Evolutionary conservation across 2,888 invertebrate genomes (phyloP).

Genomic region (Tipula unca): DNA sequence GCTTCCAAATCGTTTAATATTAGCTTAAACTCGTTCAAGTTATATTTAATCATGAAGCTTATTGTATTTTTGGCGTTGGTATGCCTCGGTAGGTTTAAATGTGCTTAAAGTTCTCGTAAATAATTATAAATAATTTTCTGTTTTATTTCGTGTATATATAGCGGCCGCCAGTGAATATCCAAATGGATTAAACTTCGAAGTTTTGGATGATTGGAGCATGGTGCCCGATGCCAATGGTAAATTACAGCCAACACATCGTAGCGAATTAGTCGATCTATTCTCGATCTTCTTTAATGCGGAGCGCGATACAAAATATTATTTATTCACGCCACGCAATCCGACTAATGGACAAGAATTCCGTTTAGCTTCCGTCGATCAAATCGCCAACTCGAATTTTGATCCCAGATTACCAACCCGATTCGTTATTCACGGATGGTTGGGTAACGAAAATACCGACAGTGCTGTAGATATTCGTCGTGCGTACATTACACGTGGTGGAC

Average conservation of each 20-base stretch:
- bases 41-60: background rate
- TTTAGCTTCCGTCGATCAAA: background rate
- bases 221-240: constrained; percentile 22
- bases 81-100: background rate
- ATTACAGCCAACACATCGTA: constrained; percentile 20
- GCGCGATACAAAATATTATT: background rate
- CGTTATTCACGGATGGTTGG: constrained; percentile 27
- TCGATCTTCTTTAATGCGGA: background rate
- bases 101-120: background rate
- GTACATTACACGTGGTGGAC: constrained; percentile 45
- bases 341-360: constrained; percentile 20
- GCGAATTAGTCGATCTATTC: background rate
- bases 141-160: background rate
- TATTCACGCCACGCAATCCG: background rate
- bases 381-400: background rate
- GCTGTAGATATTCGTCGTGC: constrained; percentile 25
- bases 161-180: background rate
- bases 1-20: background rate
- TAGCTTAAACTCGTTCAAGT: background rate
- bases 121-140: background rate
- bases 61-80: background rate
- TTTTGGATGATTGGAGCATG: constrained; percentile 21
- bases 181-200: background rate
- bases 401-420: background rate
- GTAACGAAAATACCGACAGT: constrained; percentile 28